Evolutionary conservation across 1,140 invertebrate genomes (phyloP), one percentile per base, ranked within the genome.

Genomic region (Apolygus lucorum): DNA sequence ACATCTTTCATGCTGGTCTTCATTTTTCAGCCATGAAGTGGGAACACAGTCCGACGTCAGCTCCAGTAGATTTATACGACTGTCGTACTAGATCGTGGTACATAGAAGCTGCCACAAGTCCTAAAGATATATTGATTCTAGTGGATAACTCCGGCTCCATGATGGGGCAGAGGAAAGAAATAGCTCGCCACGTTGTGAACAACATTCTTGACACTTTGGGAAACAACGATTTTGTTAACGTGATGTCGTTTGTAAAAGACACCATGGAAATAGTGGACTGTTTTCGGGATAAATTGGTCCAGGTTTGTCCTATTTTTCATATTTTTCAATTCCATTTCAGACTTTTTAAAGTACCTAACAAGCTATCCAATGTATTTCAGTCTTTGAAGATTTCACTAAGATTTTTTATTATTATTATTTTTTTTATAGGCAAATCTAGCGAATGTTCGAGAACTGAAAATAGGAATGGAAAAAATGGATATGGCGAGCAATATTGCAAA

Each of bases 161-260:
- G 95, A 96, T 90, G 49, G 96, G 96, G 2, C 86, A 93, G 74
- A 83, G 94, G 72, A 87, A 90, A 76, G 91, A 94, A 79, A 97
- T 99, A 71, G 95, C 96, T 2, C 89, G 90, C 76, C 93, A 96
- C 75, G 92, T 98, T 21, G 92, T 97, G 49, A 88, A 91, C 68
- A 94, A 94, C 74, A 96, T 99, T 71, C 82, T 99, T 66, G 95
- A 99, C 73, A 99, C 98, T 0, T 85, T 99, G 24, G 95, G 92
- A 69, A 95, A 97, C 79, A 97, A 99, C 81, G 98, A 99, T 80
- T 98, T 94, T 81, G 96, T 99, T 72, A 98, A 98, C 79, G 90
- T 99, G 68, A 90, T 97, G 77, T 89, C 87, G 52, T 94, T 94
- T 81, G 87, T 87, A 68, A 87, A 92, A 68, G 82, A 84, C 59